Evolutionary conservation across 2,113 vertebrate species (phyloP), one percentile per base, ranked within the genome.

Genomic region (Orcinus orca): DNA sequence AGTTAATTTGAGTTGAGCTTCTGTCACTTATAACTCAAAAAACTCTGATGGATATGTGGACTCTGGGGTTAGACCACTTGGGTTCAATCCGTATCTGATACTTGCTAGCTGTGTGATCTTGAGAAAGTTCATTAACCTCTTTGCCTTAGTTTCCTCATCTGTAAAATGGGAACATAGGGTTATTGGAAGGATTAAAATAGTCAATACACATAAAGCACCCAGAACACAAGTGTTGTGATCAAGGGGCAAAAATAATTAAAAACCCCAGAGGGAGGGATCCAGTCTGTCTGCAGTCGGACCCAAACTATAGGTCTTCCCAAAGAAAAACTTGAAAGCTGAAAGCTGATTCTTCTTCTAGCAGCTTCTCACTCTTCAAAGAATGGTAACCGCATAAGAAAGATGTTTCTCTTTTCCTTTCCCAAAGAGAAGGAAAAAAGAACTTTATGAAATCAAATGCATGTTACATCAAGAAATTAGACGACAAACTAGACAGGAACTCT

Each of bases 401-500:
- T 44, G 5, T 17, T 55, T 90, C 58, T 58, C 8, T 44, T 95
- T 68, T 73, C 38, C 17, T 26, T 89, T 63, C 50, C 60, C 63
- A 81, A 95, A 84, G 21, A 82, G 82, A 77, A 97, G 67, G 33
- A 36, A 90, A 90, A 86, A 88, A 80, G 23, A 50, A 50, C 47
- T 83, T 79, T 63, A 79, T 91, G 80, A 73, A 97, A 93, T 90
- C 62, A 91, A 70, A 97, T 3, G 82, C 62, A 53, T 74, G 5
- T 90, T 89, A 44, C 33, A 95, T 89, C 79, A 83, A 95, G 60
- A 98, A 97, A 96, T 15, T 67, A 79, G 82, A 97, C 93, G 89
- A 71, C n/a, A 92, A 96, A 93, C 55, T 73, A 93, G 73, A 26
- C 58, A 86, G 81, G 65, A 97, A 63, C 62, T 96, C 83, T 60